phyloP scores from a whole-genome alignment of 1,140 invertebrate genomes.

The Brachionus rotundiformis region DNA sequence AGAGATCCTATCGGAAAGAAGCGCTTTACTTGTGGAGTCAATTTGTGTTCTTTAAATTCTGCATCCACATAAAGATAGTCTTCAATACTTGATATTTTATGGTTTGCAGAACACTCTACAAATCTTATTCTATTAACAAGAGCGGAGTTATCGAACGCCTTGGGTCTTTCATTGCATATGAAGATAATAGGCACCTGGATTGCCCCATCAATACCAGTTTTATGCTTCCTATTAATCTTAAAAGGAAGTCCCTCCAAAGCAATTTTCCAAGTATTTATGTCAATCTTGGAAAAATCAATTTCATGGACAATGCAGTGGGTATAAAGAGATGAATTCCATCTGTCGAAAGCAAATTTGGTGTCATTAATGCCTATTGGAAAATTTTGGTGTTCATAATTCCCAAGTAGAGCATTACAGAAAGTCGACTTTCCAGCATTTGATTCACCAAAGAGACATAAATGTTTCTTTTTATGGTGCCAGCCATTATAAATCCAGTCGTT shows the following conservation, averaged over 20 bases:
- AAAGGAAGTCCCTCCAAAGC: neutral
- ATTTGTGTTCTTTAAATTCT: no score
- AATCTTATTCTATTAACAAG: neutral
- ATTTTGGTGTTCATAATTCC: neutral
- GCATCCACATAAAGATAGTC: no score
- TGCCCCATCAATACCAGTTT: neutral
- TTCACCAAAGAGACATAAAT: neutral
- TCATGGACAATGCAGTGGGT: neutral
- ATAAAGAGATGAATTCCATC: neutral
- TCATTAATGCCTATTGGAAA: neutral
- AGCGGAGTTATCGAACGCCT: neutral
- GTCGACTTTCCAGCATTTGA: neutral
- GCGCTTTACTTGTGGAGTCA: no score
- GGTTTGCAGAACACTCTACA: no score
- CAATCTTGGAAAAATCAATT: neutral
- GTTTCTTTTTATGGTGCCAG: neutral
- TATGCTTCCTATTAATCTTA: slow-evolving; percentile 6
- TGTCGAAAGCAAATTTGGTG: neutral
- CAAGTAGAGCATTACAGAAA: neutral
- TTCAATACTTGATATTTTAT: no score
- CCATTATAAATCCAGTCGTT: neutral
- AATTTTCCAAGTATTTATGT: neutral
- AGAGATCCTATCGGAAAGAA: no score
- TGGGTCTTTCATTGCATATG: neutral
- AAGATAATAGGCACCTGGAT: slow-evolving; percentile 15